phyloP scores from a whole-genome alignment of 2,113 vertebrate species.

The Campylomormyrus tamandua region DNA sequence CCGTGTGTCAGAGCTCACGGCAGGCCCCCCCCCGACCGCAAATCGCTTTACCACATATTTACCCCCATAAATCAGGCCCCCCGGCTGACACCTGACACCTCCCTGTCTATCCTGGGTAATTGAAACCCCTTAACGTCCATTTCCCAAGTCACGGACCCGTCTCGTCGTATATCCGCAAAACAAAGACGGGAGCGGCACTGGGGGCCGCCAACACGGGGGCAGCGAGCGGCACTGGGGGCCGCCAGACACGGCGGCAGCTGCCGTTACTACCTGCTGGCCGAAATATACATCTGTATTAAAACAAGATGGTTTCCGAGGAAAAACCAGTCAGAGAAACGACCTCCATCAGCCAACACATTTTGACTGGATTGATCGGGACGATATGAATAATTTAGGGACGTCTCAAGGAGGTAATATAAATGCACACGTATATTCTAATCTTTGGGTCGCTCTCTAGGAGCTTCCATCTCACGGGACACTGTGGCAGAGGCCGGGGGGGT shows the following conservation, averaged over 20 bases:
- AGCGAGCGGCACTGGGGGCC: not conserved
- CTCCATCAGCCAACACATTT: slow-evolving; percentile 43
- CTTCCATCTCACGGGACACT: slow-evolving; percentile 46
- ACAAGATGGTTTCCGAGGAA: slow-evolving; percentile 50
- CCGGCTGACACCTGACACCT: slow-evolving; percentile 43
- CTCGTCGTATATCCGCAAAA: slow-evolving; percentile 38
- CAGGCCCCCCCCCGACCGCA: not conserved
- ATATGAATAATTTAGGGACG: slow-evolving; percentile 68
- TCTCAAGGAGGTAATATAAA: slow-evolving; percentile 72
- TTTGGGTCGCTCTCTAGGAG: slow-evolving; percentile 40
- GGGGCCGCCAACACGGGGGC: not conserved
- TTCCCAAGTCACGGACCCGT: slow-evolving; percentile 32
- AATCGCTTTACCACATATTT: slow-evolving; percentile 24
- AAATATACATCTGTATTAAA: slow-evolving; percentile 54
- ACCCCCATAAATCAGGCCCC: slow-evolving; percentile 39
- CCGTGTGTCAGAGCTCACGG: slow-evolving; percentile 10
- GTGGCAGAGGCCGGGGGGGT: not conserved
- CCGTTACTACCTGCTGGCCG: slow-evolving; percentile 16
- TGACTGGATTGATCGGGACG: slow-evolving; percentile 57
- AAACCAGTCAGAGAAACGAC: slow-evolving; percentile 48
- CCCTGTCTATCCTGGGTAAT: slow-evolving; percentile 45
- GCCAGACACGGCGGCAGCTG: not conserved
- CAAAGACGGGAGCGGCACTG: slow-evolving; percentile 29
- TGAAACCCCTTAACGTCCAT: slow-evolving; percentile 38
- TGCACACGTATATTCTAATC: slow-evolving; percentile 71